Conservation (phyloP, 2,797 vertebrate genomes). For the Caiman crocodilus region DNA sequence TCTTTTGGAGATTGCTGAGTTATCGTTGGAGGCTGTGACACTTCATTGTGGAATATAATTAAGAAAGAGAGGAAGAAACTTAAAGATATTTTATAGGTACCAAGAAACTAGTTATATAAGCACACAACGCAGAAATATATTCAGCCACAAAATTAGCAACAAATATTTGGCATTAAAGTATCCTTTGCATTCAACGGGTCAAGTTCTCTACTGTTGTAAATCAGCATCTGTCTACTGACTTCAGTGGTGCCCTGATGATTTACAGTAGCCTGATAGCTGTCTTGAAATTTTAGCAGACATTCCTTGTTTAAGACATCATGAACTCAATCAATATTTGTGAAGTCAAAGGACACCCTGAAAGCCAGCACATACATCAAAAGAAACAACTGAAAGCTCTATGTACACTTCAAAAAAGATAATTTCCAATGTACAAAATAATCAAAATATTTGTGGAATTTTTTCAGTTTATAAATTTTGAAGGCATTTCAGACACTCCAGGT, state of each 20-base stretch:
- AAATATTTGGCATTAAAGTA: slow-evolving; percentile 6
- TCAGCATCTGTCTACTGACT: neutral
- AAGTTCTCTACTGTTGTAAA: neutral
- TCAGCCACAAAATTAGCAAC: neutral
- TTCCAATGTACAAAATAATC: neutral
- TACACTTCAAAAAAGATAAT: neutral
- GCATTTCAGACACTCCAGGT: neutral
- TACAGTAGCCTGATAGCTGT: accelerated
- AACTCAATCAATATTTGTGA: neutral
- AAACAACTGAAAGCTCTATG: neutral
- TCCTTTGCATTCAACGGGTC: neutral
- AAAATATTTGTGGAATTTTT: neutral
- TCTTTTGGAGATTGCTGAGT: slow-evolving; percentile 96
- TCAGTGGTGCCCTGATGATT: neutral
- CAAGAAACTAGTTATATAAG: slow-evolving; percentile 6
- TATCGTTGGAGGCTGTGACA: slow-evolving; percentile 96
- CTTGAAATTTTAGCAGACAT: neutral
- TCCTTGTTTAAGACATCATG: neutral
- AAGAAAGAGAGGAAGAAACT: slow-evolving; percentile 67
- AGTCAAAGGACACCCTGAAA: neutral
- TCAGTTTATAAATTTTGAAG: neutral
- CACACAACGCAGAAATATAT: slow-evolving; percentile 5
- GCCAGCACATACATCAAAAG: neutral
- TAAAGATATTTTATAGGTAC: slow-evolving; percentile 49
- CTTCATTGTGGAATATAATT: slow-evolving; percentile 80